Percentiles rank a stretch among this genome's conserved stretches.
Conservation (phyloP, 2,888 invertebrate genomes). For the Hydroisotoma schaefferi region DNA sequence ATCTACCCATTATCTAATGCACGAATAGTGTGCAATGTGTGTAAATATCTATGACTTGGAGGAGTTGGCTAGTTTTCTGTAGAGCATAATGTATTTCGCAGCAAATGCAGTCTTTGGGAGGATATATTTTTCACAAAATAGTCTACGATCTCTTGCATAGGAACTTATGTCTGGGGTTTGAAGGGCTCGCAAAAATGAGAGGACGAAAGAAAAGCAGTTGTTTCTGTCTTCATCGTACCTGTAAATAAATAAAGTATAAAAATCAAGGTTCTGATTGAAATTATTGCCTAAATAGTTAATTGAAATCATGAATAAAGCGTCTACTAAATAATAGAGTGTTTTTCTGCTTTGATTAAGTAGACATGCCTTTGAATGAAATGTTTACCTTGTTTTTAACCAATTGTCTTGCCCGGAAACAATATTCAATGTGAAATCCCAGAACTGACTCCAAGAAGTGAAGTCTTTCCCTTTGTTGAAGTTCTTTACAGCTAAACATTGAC, state of each 20-base stretch:
- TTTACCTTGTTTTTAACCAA: slow-evolving; percentile 51
- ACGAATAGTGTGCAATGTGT: too few species aligned
- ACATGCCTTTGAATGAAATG: not conserved
- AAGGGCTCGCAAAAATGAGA: slow-evolving; percentile 71
- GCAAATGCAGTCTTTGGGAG: slow-evolving; percentile 76
- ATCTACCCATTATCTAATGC: too few species aligned
- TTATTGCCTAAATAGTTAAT: too few species aligned
- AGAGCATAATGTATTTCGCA: slow-evolving; percentile 78
- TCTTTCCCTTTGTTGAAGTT: slow-evolving; percentile 37
- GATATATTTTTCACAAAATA: slow-evolving; percentile 76
- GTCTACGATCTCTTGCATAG: slow-evolving; percentile 64
- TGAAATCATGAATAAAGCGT: too few species aligned
- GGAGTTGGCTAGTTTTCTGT: slow-evolving; percentile 62
- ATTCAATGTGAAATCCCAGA: slow-evolving; percentile 68
- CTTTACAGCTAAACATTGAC: slow-evolving; percentile 52
- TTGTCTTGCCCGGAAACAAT: slow-evolving; percentile 53
- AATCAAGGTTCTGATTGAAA: not conserved
- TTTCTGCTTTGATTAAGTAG: not conserved
- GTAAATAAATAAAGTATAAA: slow-evolving; percentile 24
- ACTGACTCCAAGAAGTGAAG: slow-evolving; percentile 53
- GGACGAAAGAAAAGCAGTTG: slow-evolving; percentile 83
- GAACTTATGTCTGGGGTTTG: slow-evolving; percentile 68
- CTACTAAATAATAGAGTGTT: not conserved
- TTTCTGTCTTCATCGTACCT: slow-evolving; percentile 69
- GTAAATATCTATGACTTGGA: too few species aligned